phyloP scores from a whole-genome alignment of 2,888 invertebrate species.

The Oligia latruncula region DNA sequence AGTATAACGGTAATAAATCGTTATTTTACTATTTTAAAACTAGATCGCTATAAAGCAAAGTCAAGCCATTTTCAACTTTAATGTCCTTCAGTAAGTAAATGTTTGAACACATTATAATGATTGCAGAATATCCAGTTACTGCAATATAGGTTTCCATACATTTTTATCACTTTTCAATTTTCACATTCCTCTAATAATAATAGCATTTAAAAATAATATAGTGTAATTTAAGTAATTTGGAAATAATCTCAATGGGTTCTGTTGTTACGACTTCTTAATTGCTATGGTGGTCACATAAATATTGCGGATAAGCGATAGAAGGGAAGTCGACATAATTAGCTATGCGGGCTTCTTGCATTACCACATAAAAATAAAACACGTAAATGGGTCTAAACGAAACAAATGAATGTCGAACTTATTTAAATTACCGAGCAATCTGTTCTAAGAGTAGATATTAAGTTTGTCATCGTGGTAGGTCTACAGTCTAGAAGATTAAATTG shows the following conservation, averaged over 20 bases:
- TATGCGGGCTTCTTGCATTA: constrained; percentile 82
- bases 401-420: constrained; percentile 48
- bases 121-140: constrained; percentile 9
- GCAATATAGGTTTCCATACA: constrained; percentile 23
- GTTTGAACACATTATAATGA: constrained; percentile 10
- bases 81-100: constrained; percentile 26
- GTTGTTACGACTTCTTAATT: constrained; percentile 70
- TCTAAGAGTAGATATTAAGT: constrained; percentile 3
- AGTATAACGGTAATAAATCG: constrained; percentile 9
- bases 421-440: constrained; percentile 30
- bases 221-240: constrained; percentile 57
- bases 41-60: not conserved
- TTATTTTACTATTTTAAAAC: constrained; percentile 22
- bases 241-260: constrained; percentile 58
- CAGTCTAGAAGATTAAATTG: not conserved
- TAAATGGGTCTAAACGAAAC: constrained; percentile 56
- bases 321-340: constrained; percentile 74
- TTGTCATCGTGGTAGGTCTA: constrained; percentile 36
- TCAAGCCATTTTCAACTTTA: constrained; percentile 29
- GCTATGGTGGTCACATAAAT: constrained; percentile 84
- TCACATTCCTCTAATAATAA: constrained; percentile 33
- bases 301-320: constrained; percentile 79
- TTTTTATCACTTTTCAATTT: constrained; percentile 58
- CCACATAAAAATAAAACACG: constrained; percentile 61
- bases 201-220: constrained; percentile 55